These are phyloP conservation scores for Cynopterus sphinx DNA, from an alignment of 2,797 vertebrate genomes.

Conservation along the genomic window DNA sequence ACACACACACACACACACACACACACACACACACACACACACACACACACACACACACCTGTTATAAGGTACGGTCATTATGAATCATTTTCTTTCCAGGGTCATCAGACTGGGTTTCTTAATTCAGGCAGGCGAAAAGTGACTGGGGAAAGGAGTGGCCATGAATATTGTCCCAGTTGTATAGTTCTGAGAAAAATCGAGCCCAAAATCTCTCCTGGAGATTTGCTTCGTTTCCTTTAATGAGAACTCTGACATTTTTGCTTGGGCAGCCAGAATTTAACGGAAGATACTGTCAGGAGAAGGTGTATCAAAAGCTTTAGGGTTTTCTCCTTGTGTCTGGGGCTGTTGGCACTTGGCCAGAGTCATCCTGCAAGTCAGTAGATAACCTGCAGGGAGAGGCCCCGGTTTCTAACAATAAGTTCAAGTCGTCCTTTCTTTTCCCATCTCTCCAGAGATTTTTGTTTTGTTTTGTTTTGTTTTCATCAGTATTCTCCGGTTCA, in stretches of 20 bases:
- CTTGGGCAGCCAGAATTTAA: background rate
- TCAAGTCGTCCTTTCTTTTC: background rate
- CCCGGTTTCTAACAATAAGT: background rate
- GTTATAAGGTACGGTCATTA: background rate
- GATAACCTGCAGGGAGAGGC: background rate
- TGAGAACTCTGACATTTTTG: conserved; percentile 45
- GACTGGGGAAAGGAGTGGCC: background rate
- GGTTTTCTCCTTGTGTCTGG: background rate
- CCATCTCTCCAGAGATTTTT: background rate
- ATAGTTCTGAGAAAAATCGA: background rate
- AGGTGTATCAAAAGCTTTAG: background rate
- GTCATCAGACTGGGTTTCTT: conserved; percentile 16
- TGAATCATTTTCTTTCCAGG: background rate
- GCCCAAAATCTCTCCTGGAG: background rate
- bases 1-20: background rate
- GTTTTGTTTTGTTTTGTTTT: background rate
- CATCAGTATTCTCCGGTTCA: background rate
- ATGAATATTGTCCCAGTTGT: background rate
- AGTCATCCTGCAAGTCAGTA: background rate
- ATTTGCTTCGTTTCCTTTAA: conserved; percentile 5
- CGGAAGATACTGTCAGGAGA: background rate
- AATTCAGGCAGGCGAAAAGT: background rate
- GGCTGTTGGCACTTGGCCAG: background rate
- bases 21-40: too few species aligned
- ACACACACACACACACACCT: too few species aligned